phyloP scores from a whole-genome alignment of 2,113 vertebrate genomes.

The Cathartes aura region DNA sequence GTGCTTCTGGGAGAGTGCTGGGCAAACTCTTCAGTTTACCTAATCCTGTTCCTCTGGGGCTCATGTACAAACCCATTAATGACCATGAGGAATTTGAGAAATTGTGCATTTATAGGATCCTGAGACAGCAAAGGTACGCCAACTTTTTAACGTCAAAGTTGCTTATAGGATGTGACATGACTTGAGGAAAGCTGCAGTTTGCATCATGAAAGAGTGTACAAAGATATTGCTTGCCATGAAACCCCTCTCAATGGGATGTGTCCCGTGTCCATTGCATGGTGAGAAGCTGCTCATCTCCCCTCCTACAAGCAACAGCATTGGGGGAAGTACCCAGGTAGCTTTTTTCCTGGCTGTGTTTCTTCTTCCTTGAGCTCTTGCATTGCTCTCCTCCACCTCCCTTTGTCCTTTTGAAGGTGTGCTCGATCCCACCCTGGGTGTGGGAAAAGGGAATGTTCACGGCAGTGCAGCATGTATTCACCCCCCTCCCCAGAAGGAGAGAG shows the following conservation, averaged over 20 bases:
- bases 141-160: background rate
- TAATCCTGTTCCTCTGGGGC: background rate
- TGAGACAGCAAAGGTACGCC: background rate
- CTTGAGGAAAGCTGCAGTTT: background rate
- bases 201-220: background rate
- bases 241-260: background rate
- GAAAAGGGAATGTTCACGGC: background rate
- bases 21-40: background rate
- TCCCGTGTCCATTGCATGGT: accelerated
- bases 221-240: accelerated
- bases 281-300: background rate
- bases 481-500: too few species aligned
- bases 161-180: accelerated
- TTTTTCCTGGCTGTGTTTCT: background rate
- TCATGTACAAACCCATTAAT: background rate
- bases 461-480: accelerated
- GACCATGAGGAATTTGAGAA: background rate
- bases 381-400: background rate
- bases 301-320: background rate
- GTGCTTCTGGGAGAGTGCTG: background rate
- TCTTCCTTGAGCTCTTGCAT: background rate
- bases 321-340: background rate
- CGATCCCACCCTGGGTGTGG: background rate
- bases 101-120: background rate
- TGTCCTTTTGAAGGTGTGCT: background rate